Evolutionary conservation across 64 coral and sea anemone genomes (phyloP).

Genomic region (Montipora efflorescens): DNA sequence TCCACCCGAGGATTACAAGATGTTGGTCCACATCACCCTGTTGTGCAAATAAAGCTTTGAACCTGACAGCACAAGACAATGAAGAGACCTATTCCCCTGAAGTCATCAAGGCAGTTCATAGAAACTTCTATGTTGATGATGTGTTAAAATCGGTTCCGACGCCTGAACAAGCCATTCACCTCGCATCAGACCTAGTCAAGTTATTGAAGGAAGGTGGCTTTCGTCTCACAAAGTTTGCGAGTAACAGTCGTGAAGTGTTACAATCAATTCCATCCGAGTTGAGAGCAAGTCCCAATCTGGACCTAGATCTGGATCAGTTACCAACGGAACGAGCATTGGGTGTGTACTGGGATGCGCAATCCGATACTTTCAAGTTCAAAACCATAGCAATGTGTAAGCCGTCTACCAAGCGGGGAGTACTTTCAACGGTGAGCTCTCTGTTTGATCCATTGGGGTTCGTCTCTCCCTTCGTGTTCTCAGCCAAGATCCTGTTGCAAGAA

Average conservation of each 20-base stretch:
- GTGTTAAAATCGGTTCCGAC: constrained; percentile 21
- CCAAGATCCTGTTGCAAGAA: constrained; percentile 57
- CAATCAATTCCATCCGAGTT: constrained; percentile 3
- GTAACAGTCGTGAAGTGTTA: constrained; percentile 45
- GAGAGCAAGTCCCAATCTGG: constrained; percentile 26
- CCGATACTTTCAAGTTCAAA: constrained; percentile 56
- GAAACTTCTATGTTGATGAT: constrained; percentile 68
- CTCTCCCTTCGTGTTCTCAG: constrained; percentile 44
- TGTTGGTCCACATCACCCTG: constrained; percentile 39
- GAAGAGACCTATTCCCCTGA: not conserved
- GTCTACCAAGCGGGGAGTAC: constrained; percentile 53
- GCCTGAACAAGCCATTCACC: not conserved
- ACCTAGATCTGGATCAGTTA: constrained; percentile 58
- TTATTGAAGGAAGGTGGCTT: constrained; percentile 53
- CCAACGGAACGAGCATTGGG: constrained; percentile 49
- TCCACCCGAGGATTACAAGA: constrained; percentile 12
- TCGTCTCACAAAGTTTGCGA: constrained; percentile 58
- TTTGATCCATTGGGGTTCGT: constrained; percentile 71
- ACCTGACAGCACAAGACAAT: constrained; percentile 46
- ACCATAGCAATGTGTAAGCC: not conserved
- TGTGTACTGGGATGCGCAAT: constrained; percentile 48
- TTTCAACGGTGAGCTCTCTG: constrained; percentile 37
- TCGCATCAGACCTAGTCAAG: not conserved
- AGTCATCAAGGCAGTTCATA: not conserved
- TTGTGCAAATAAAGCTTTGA: constrained; percentile 28